A percentile compares a stretch with the other conserved stretches of the same genome.
Evolutionary conservation across 2,113 vertebrate species (phyloP).

Genomic region (Saimiri boliviensis): DNA sequence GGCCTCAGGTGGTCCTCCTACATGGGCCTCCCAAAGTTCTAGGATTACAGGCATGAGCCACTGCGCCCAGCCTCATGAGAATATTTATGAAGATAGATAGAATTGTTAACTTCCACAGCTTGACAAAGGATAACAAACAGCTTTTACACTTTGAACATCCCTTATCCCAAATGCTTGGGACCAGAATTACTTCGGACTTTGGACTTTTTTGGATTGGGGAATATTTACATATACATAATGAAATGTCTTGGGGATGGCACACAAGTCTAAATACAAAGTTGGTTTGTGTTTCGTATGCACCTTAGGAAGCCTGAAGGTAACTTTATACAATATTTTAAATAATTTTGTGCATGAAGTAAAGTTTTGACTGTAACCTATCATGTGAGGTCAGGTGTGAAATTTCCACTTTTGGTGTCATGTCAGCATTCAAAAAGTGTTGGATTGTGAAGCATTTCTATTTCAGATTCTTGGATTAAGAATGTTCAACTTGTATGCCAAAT

Average conservation of each 20-base stretch:
- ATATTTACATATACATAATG: neutral
- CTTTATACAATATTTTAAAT: neutral
- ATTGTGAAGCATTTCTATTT: neutral
- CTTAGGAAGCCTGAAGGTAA: neutral
- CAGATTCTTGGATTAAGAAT: neutral
- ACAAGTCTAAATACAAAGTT: neutral
- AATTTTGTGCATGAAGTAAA: neutral
- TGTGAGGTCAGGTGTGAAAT: neutral
- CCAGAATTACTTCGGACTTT: neutral
- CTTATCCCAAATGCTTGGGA: neutral
- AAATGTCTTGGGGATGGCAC: neutral
- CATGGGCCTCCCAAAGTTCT: too few relatives aligned
- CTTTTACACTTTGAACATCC: neutral
- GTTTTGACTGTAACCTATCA: neutral
- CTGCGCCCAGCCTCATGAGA: neutral
- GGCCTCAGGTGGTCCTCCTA: too few relatives aligned
- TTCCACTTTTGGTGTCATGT: neutral
- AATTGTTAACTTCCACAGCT: neutral
- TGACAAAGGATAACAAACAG: neutral
- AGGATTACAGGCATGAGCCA: too few relatives aligned
- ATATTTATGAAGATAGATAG: neutral
- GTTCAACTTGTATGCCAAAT: neutral
- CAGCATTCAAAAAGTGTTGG: neutral
- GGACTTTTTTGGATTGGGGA: neutral
- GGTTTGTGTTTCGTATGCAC: neutral